These are phyloP conservation scores for Lamellibrachia luymesi DNA, from an alignment of 1,140 invertebrate genomes.

Conservation along the genomic window DNA sequence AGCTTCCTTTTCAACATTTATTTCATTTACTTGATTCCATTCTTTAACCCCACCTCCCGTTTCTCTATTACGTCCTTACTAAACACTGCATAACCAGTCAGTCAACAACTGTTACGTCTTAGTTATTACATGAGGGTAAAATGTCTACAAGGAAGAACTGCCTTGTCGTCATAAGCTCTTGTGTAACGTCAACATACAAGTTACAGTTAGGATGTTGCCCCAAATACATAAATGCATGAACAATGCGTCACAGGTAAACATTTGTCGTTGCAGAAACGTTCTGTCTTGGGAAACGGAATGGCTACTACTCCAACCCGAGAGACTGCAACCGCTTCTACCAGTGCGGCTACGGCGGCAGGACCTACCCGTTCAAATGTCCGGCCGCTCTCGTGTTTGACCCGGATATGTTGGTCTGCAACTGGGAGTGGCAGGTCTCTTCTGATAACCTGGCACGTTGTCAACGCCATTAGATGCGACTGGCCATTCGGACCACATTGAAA, in stretches of 20 bases:
- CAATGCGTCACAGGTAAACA: neutral
- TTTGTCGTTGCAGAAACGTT: neutral
- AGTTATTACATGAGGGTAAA: neutral
- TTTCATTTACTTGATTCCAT: too few species aligned
- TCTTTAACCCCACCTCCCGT: too few species aligned
- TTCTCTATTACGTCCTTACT: too few species aligned
- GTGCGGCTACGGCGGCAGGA: neutral
- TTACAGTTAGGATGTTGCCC: neutral
- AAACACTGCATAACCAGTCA: too few species aligned
- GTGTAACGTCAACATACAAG: neutral
- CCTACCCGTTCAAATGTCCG: neutral
- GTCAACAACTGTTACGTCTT: too few species aligned
- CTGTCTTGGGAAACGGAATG: neutral
- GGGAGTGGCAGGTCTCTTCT: neutral
- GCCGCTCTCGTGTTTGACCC: neutral
- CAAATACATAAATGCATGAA: neutral
- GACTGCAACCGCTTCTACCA: neutral
- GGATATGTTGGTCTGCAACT: neutral
- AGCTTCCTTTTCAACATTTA: too few species aligned
- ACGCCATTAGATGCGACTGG: neutral
- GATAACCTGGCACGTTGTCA: neutral
- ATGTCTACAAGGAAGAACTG: neutral
- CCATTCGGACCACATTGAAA: neutral
- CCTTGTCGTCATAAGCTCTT: neutral
- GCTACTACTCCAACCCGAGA: neutral